Base-by-base conservation (phyloP, 2,888 invertebrate genomes). In the Oxyteleia sp. region DNA sequence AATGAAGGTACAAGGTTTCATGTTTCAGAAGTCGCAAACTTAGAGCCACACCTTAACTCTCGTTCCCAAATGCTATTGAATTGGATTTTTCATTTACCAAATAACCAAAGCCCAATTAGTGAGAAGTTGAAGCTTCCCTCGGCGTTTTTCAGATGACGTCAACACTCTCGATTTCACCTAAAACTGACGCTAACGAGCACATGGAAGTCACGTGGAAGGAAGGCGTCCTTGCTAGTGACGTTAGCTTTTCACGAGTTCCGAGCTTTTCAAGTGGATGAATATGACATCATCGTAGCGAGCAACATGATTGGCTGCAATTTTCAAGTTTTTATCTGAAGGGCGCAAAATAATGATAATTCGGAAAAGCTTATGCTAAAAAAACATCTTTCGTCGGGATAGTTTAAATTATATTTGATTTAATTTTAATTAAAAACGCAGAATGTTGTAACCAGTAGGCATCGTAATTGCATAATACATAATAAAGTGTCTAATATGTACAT, bases 171-270 rank as follows among this genome's bases (percentile, higher is more conserved):
- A 90, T 92, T 92, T 91, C 91, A 91, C 89, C 90, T 87, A 92
- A 92, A 93, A 93, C 91, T 91, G 92, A 91, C 93, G 90, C 91
- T 93, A 93, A 93, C 93, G 93, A 93, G 93, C 90, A 89, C 92
- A 89, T 92, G 92, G 91, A 92, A 92, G 92, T 92, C 93, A 93
- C 92, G 92, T 93, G 92, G 91, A 93, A 91, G 88, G 90, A 93
- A 91, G 87, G 89, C 86, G 76, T 83, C 84, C 76, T 81, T 80
- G 82, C 82, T 84, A 85, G 75, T 85, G 85, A 86, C 84, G 84
- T 82, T 82, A 76, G 81, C 79, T 80, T 85, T 84, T 84, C 84
- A 82, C 69, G 57, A 84, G 82, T 80, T 82, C 76, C 57, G 82
- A 81, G 78, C 85, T 80, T 84, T 84, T 82, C 82, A 59, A 80